These are phyloP conservation scores for Pithys albifrons DNA, from an alignment of 2,113 vertebrate species.

Conservation along the genomic window DNA sequence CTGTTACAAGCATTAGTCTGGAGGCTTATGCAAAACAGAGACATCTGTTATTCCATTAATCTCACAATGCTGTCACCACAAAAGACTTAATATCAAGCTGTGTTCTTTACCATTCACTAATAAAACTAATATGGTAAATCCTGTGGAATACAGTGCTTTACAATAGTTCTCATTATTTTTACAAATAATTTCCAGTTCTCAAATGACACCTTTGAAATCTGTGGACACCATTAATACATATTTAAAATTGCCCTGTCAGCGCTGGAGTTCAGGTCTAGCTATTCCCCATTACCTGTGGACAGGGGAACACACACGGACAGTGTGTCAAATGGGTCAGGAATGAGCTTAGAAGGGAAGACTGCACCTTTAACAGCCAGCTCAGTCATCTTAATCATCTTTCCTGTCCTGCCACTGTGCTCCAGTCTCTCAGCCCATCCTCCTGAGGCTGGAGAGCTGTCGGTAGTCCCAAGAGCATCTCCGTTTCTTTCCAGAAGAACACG, in stretches of 20 bases:
- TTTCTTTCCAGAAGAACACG: background rate
- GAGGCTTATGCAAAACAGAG: conserved; percentile 9
- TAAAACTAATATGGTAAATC: background rate
- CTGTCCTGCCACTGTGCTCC: conserved; percentile 57
- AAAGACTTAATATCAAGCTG: background rate
- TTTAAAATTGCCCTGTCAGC: background rate
- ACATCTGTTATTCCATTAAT: conserved; percentile 36
- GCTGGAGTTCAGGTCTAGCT: background rate
- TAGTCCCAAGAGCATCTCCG: conserved; percentile 17
- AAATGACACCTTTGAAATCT: background rate
- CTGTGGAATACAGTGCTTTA: background rate
- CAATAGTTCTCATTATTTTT: background rate
- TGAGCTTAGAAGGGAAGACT: conserved; percentile 51
- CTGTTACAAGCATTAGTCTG: conserved; percentile 31
- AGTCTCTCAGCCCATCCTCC: conserved; percentile 69
- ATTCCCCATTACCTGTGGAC: background rate
- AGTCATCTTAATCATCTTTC: conserved; percentile 50
- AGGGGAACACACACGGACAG: background rate
- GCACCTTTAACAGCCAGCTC: conserved; percentile 75
- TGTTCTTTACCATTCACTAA: background rate
- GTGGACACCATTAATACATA: background rate
- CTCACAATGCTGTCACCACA: background rate
- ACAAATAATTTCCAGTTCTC: background rate
- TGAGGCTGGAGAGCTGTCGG: conserved; percentile 38
- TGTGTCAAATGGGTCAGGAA: background rate